Conservation (phyloP, 2,888 invertebrate genomes). For the Macrophya annulata region DNA sequence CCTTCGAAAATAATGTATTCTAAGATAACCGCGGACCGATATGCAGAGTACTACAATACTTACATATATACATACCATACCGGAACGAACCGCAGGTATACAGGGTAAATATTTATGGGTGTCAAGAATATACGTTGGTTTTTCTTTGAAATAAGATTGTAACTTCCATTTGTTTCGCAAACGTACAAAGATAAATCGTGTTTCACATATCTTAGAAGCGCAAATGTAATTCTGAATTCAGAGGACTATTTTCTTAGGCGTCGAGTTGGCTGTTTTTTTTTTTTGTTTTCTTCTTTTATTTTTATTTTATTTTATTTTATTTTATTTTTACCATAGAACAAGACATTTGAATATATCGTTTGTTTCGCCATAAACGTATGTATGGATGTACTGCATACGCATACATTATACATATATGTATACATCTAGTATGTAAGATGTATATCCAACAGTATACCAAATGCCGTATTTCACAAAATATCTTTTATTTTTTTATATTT, state of each 20-base stretch:
- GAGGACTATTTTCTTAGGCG: neutral
- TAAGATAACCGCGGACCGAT: slow-evolving; percentile 45
- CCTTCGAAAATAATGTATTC: slow-evolving; percentile 41
- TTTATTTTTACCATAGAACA: neutral
- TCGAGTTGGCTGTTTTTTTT: too few species aligned
- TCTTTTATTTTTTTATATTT: neutral
- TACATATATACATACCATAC: neutral
- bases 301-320: too few species aligned
- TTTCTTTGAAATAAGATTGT: slow-evolving; percentile 15
- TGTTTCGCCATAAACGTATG: neutral
- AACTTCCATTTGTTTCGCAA: slow-evolving; percentile 31
- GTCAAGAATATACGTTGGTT: slow-evolving; percentile 3
- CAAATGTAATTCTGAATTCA: slow-evolving; percentile 18
- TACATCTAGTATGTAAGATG: neutral
- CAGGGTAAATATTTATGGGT: slow-evolving; percentile 40
- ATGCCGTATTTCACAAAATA: neutral
- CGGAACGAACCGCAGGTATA: neutral
- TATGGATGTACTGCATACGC: too few species aligned
- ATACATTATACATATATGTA: neutral
- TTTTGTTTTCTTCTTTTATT: too few species aligned
- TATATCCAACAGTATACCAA: neutral
- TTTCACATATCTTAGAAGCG: neutral
- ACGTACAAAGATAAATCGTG: slow-evolving; percentile 10
- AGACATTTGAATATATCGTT: neutral
- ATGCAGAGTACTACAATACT: slow-evolving; percentile 19